phyloP scores from a whole-genome alignment of 1,140 invertebrate species.

The Solen grandis region DNA sequence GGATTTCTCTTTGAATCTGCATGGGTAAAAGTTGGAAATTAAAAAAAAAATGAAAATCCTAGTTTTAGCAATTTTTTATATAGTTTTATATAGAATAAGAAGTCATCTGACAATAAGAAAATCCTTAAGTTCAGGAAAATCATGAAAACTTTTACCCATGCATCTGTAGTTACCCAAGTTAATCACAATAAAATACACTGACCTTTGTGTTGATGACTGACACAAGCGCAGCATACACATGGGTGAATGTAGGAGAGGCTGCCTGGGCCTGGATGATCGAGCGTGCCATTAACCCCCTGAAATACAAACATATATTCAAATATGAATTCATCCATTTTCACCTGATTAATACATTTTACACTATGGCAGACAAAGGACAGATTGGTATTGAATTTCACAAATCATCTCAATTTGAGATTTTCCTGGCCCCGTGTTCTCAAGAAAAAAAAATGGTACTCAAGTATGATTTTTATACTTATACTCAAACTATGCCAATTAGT shows the following conservation, averaged over 20 bases:
- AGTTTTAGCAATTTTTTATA: not conserved
- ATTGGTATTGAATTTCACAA: too few relatives aligned
- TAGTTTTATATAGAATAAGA: not conserved
- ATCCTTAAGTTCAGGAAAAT: not conserved
- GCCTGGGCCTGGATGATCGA: constrained; percentile 98
- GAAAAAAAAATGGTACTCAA: too few relatives aligned
- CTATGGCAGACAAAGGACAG: too few relatives aligned
- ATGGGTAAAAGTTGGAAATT: not conserved
- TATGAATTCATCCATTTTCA: too few relatives aligned
- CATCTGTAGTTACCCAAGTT: not conserved
- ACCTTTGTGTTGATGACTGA: constrained; percentile 97
- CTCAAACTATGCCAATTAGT: too few relatives aligned
- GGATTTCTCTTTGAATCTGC: too few relatives aligned
- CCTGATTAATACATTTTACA: too few relatives aligned
- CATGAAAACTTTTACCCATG: not conserved
- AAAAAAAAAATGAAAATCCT: not conserved
- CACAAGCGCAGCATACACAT: constrained; percentile 97
- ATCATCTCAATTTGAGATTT: too few relatives aligned
- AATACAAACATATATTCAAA: constrained; percentile 51
- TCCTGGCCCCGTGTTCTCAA: too few relatives aligned
- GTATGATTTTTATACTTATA: too few relatives aligned
- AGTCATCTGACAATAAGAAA: not conserved
- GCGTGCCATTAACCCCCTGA: constrained; percentile 90
- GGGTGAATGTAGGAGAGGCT: constrained; percentile 97
- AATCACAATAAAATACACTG: constrained; percentile 41